Evolutionary conservation across 2,888 invertebrate genomes (phyloP).

Genomic region (Drosophila putrida): DNA sequence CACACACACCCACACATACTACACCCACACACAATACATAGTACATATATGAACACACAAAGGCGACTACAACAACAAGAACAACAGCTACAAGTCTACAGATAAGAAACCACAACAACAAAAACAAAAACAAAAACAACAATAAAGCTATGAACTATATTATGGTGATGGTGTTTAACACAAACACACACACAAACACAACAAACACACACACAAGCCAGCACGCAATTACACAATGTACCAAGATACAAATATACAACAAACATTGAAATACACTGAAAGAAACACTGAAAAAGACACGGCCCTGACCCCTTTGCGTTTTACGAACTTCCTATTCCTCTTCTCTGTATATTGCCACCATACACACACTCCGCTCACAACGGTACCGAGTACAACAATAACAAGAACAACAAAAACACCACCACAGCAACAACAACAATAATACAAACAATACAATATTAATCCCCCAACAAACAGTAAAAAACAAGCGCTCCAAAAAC

Average conservation of each 20-base stretch:
- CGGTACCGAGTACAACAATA: conserved; percentile 57
- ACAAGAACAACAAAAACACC: conserved; percentile 42
- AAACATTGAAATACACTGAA: conserved; percentile 20
- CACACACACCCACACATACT: conserved; percentile 23
- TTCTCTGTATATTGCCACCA: conserved; percentile 56
- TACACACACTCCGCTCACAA: conserved; percentile 54
- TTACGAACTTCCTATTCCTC: conserved; percentile 40
- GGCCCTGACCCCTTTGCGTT: conserved; percentile 2
- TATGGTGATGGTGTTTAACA: conserved; percentile 69
- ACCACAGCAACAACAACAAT: conserved; percentile 25
- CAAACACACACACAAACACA: conserved; percentile 41
- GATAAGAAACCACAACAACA: conserved; percentile 23
- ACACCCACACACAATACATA: conserved; percentile 14
- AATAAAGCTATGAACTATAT: conserved; percentile 42
- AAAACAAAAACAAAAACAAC: conserved; percentile 21
- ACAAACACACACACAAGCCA: conserved; percentile 14
- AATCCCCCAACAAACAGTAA: conserved; percentile 29
- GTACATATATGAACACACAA: conserved; percentile 8
- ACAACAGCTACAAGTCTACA: conserved; percentile 14
- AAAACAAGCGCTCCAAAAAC: conserved; percentile 21
- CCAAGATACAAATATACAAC: conserved; percentile 24
- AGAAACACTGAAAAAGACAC: conserved; percentile 11
- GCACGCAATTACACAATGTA: conserved; percentile 3
- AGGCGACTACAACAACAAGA: conserved; percentile 21
- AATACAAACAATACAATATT: conserved; percentile 36